These are phyloP conservation scores for Drosophila mulleri DNA, from an alignment of 2,888 invertebrate species.

Conservation along the genomic window DNA sequence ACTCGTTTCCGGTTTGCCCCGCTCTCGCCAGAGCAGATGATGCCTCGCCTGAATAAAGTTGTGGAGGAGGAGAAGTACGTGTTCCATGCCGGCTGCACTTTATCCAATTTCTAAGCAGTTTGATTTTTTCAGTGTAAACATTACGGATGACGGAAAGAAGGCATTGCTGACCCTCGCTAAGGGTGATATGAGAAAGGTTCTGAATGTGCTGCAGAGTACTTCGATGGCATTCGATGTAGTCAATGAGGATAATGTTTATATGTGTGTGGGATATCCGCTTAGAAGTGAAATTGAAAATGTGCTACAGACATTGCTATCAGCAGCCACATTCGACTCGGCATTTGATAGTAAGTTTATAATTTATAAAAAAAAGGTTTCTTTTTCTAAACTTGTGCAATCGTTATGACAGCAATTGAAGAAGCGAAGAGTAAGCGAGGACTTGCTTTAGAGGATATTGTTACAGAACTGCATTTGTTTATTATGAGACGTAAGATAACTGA, in stretches of 20 bases:
- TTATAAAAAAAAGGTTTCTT: not conserved
- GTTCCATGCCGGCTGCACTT: too few relatives aligned
- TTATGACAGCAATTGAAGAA: slow-evolving; percentile 87
- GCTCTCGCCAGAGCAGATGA: slow-evolving; percentile 92
- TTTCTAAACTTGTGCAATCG: not conserved
- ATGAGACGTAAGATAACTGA: slow-evolving; percentile 90
- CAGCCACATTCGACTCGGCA: slow-evolving; percentile 78
- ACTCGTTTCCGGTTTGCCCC: slow-evolving; percentile 98
- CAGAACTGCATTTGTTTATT: slow-evolving; percentile 94
- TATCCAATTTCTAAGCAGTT: not conserved
- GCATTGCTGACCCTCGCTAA: slow-evolving; percentile 95
- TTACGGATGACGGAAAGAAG: slow-evolving; percentile 94
- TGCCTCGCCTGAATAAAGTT: slow-evolving; percentile 94
- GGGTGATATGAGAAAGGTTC: slow-evolving; percentile 98
- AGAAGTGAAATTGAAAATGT: slow-evolving; percentile 95
- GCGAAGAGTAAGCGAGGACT: slow-evolving; percentile 95
- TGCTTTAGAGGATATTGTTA: slow-evolving; percentile 96
- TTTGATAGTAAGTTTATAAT: slow-evolving; percentile 74
- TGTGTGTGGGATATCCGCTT: slow-evolving; percentile 98
- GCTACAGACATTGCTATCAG: slow-evolving; percentile 90
- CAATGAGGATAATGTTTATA: slow-evolving; percentile 95
- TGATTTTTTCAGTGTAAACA: slow-evolving; percentile 88
- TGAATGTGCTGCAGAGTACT: slow-evolving; percentile 98
- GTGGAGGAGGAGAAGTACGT: slow-evolving; percentile 91
- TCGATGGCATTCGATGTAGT: slow-evolving; percentile 96